Base-by-base conservation (phyloP, 2,888 invertebrate genomes). In the Epinotia ramella region DNA sequence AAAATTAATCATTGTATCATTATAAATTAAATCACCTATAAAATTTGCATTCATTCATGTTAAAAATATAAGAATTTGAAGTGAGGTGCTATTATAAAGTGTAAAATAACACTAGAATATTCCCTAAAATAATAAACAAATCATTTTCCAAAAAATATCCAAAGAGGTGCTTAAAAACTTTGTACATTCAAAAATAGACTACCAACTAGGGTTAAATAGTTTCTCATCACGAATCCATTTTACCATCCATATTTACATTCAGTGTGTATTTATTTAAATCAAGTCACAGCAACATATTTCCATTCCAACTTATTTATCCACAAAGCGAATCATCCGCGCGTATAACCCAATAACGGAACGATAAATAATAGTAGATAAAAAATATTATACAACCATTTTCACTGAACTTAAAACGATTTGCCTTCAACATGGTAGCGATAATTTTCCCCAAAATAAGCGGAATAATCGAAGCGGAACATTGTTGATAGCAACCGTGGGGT, bases 381-480 rank as follows among this genome's bases (percentile, higher is more conserved):
- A 77, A 73, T 73, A 66, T 70, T 60, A 70, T 60, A 75, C 69
- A 70, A 65, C 60, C 75, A 28, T 53, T 75, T 75, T 67, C 76
- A 68, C 72, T 73, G 73, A 73, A 76, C 72, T 72, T 67, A 72
- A 73, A 72, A 73, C 72, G 76, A 67, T 76, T 73, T 67, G 71
- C 65, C 63, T 65, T 53, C 69, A 77, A 73, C 65, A 70, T 73
- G 70, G 49, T 66, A 12, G 76, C 73, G 77, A 77, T 73, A 77
- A 77, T 77, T 77, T 75, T 60, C 62, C 49, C 49, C 56, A 53
- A 68, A 73, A 76, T 76, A 65, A 85, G 84, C 81, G 80, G 80
- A 86, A 84, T 88, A 88, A 91, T 88, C 88, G 88, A 82, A 87
- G 86, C 86, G 91, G 89, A 84, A 87, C 87, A 81, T 75, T 79